Evolutionary conservation across 2,113 vertebrate genomes (phyloP), one percentile per base, ranked within the genome.

Genomic region (Noturus placidus): DNA sequence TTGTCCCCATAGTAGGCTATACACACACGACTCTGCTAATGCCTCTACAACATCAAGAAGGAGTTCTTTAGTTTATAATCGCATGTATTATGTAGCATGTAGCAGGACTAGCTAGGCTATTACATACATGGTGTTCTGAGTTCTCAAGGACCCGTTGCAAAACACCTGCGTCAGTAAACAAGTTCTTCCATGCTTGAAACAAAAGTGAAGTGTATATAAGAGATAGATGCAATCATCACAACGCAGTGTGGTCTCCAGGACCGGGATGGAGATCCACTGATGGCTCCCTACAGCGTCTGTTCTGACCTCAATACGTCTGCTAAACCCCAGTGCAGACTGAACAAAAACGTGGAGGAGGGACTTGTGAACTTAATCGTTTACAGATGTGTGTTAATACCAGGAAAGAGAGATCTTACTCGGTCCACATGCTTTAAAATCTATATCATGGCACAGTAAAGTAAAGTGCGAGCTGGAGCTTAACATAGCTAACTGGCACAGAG

Each of bases 351-450:
- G 91, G 93, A 94, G 95, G 95, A 93, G 94, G 94, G 93, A 91
- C 90, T 90, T 92, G 88, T 86, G 91, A 93, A 89, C 92, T 76
- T 97, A 96, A 97, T 96, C 95, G 93, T 92, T 97, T 94, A 95
- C 97, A 97, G 96, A 97, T 97, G 97, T 93, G 93, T 93, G 92
- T 85, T 94, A 95, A 96, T 95, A 96, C 95, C 92, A 94, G 93
- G 95, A 96, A 95, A 95, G 92, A 67, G 63, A 94, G 57, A 93
- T 89, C 91, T 91, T 93, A 91, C 94, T 91, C 95, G 90, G 93
- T 93, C 94, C 95, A 88, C 96, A 86, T 89, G 89, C 88, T 91
- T 83, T 83, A 84, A 87, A 89, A 88, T 90, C 82, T 89, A 82
- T 88, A 82, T 88, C 88, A 85, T 59, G 83, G 87, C 76, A 54